A percentile compares a stretch with the other conserved stretches of the same genome.
Evolutionary conservation across 2,888 invertebrate genomes (phyloP).

Genomic region (Phaedon cochleariae): DNA sequence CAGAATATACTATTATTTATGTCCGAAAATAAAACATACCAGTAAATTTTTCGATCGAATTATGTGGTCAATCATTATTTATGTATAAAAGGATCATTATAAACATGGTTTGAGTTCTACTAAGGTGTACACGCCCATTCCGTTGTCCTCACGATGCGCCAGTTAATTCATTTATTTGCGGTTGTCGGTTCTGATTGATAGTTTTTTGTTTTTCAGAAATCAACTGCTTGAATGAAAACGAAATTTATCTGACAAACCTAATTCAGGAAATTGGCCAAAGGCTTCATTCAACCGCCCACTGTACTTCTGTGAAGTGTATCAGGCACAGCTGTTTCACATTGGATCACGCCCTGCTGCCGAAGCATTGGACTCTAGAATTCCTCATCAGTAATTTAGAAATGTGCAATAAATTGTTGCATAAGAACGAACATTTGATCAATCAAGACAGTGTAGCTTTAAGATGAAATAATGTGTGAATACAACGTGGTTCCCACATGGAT

Average conservation of each 20-base stretch:
- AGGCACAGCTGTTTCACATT: slow-evolving; percentile 83
- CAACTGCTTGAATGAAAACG: slow-evolving; percentile 86
- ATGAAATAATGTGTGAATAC: slow-evolving; percentile 4
- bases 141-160: too few species aligned
- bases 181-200: too few species aligned
- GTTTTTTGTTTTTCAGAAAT: too few species aligned
- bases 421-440: slow-evolving; percentile 63
- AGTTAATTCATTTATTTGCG: too few species aligned
- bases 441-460: slow-evolving; percentile 54
- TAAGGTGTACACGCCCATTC: too few species aligned
- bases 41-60: too few species aligned
- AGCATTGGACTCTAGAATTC: slow-evolving; percentile 81
- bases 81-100: too few species aligned
- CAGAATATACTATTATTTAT: too few species aligned
- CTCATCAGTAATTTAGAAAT: slow-evolving; percentile 72
- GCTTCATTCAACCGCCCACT: slow-evolving; percentile 81
- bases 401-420: slow-evolving; percentile 66
- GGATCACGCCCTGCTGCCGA: slow-evolving; percentile 78
- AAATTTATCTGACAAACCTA: slow-evolving; percentile 78
- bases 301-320: slow-evolving; percentile 80
- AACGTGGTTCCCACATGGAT: too few species aligned
- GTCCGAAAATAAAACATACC: too few species aligned
- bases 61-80: too few species aligned
- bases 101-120: too few species aligned
- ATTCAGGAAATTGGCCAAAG: slow-evolving; percentile 85